Evolutionary conservation across 2,888 invertebrate genomes (phyloP), one percentile per base, ranked within the genome.

Genomic region (Heteropelma amictum): DNA sequence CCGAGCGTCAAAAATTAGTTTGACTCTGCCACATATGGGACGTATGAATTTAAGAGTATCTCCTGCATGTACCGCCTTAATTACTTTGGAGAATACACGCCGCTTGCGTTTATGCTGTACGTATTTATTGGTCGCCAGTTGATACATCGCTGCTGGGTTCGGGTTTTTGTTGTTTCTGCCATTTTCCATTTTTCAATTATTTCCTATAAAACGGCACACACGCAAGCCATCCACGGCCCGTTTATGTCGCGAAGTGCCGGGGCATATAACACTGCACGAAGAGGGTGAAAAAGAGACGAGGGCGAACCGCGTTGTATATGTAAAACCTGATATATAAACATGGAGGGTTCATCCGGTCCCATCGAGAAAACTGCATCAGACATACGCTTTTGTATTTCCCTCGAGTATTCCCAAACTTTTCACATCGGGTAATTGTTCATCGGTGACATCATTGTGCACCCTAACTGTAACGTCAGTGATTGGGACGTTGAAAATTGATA

Each of bases 381-480:
- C 78, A 78, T 74, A 77, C 76, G 77, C 74, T 67, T 67, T 63
- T 49, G 72, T 79, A 81, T 81, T 81, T 81, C 81, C 80, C 81
- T 33, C 67, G 81, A 79, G 81, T 72, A 76, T 78, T 77, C 76
- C 77, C 70, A 70, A 74, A 56, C 56, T 42, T 58, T 73, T 73
- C 33, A 28, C 58, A 40, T 70, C 56, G 47, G 56, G 67, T 73
- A 73, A 73, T 76, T 72, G 72, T 72, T 76, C 68, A 76, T 72
- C 47, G 45, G 61, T 49, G 19, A 33, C 17, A 47, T 26, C 35
- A 10, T 21, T 28, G 19, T 19, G 6, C 45, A 4, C 30, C 21
- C n/a, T 12, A 2, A 17, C 30, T 28, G 12, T 49, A 26, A 28
- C 7, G n/a, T 56, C 10, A 30, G 45, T 54, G 28, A 21, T 21